Conservation (phyloP, 2,797 vertebrate genomes). For the Meriones psammophilus region DNA sequence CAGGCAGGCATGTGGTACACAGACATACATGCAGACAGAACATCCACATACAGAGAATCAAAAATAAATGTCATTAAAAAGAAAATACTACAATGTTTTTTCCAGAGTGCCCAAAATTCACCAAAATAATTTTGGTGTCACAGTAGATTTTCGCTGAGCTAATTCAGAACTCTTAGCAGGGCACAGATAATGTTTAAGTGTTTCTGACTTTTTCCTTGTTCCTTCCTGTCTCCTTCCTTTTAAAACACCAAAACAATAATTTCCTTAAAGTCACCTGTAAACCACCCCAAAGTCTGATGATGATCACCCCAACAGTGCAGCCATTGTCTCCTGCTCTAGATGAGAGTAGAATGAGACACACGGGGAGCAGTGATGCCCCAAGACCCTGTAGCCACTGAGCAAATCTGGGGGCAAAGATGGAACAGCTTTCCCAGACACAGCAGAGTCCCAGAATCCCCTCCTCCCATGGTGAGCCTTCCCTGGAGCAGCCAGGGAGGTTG, state of each 20-base stretch:
- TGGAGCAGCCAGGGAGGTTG: background rate
- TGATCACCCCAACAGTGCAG: background rate
- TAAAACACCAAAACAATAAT: background rate
- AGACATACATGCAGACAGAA: background rate
- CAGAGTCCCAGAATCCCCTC: fast-evolving
- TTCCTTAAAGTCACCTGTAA: background rate
- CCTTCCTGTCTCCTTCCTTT: background rate
- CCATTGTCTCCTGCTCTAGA: background rate
- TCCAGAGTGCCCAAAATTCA: background rate
- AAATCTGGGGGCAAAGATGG: background rate
- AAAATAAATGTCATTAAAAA: background rate
- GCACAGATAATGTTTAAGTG: background rate
- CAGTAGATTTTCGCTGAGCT: background rate
- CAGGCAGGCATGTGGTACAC: too few species aligned
- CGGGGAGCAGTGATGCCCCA: background rate
- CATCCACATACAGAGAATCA: background rate
- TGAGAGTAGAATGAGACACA: background rate
- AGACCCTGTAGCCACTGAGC: background rate
- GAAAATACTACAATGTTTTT: background rate
- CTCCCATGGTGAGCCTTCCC: background rate
- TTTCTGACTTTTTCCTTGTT: background rate
- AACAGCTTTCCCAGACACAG: background rate
- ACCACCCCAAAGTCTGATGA: background rate
- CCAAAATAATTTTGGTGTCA: background rate
- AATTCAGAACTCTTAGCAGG: background rate